These are phyloP conservation scores for Chelonus formosanus DNA, from an alignment of 2,888 invertebrate species.

Conservation along the genomic window DNA sequence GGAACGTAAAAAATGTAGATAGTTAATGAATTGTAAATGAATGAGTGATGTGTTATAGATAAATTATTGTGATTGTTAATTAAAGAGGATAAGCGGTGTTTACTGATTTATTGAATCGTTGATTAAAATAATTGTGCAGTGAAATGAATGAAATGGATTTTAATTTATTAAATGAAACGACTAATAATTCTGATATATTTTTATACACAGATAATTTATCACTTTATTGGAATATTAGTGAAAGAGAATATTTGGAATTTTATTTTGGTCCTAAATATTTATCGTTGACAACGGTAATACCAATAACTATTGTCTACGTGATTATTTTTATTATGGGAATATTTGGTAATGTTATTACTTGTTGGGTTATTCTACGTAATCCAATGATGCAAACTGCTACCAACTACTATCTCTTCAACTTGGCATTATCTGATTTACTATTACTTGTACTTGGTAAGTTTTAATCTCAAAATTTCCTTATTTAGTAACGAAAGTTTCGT, in stretches of 20 bases:
- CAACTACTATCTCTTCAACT: slow-evolving; percentile 89
- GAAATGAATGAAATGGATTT: slow-evolving; percentile 9
- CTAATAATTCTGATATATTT: slow-evolving; percentile 26
- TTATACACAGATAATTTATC: slow-evolving; percentile 54
- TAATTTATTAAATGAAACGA: slow-evolving; percentile 16
- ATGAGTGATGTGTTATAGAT: too few species aligned
- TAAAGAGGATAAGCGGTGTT: too few species aligned
- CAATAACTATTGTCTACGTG: slow-evolving; percentile 76
- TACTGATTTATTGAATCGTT: too few species aligned
- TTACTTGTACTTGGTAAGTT: slow-evolving; percentile 84
- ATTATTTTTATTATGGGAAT: slow-evolving; percentile 85
- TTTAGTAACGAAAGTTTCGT: slow-evolving; percentile 44
- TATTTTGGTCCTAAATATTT: slow-evolving; percentile 66
- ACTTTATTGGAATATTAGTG: slow-evolving; percentile 68
- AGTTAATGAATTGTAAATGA: too few species aligned
- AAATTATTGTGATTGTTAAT: too few species aligned
- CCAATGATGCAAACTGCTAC: slow-evolving; percentile 88
- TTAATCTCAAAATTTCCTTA: slow-evolving; percentile 73
- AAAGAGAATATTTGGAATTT: slow-evolving; percentile 70
- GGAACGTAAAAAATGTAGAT: too few species aligned
- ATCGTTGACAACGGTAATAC: slow-evolving; percentile 57
- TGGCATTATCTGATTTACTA: slow-evolving; percentile 86
- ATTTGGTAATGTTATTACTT: slow-evolving; percentile 84
- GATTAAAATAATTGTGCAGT: too few species aligned
- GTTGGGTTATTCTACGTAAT: slow-evolving; percentile 85